phyloP scores from a whole-genome alignment of 53 echinoderm and acorn worm species.

The Luidia sarsii region DNA sequence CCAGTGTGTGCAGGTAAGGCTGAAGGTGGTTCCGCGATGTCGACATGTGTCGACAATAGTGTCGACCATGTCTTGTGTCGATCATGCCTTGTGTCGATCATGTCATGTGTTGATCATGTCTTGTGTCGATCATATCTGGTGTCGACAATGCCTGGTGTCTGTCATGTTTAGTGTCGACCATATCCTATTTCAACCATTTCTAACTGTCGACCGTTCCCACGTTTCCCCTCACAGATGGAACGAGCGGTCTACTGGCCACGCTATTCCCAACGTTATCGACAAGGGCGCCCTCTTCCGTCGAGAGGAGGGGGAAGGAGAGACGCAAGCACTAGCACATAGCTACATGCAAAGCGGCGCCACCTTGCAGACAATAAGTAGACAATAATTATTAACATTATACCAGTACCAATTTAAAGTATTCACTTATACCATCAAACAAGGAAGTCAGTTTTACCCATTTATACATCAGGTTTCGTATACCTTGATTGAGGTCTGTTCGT shows the following conservation, averaged over 20 bases:
- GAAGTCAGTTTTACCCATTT: no score
- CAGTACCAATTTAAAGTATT: constrained; percentile 20
- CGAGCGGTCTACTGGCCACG: constrained; percentile 23
- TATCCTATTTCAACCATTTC: no score
- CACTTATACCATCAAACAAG: no score
- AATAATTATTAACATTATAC: neutral
- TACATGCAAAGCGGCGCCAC: neutral
- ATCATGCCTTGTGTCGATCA: neutral
- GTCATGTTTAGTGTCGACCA: no score
- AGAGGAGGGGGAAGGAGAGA: constrained; percentile 14
- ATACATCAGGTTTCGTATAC: no score
- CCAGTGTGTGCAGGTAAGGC: constrained; percentile 72
- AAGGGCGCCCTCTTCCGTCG: constrained; percentile 16
- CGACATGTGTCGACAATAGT: neutral
- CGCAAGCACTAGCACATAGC: constrained; percentile 22
- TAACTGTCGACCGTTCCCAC: no score
- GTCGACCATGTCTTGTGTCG: neutral
- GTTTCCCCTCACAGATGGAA: constrained; percentile 30
- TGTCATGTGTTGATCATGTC: neutral
- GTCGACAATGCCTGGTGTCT: no score
- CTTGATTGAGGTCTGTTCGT: no score
- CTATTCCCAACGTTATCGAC: constrained; percentile 24
- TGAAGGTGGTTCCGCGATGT: neutral
- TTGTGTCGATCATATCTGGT: neutral
- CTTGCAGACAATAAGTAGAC: neutral